Percentiles rank a stretch among this genome's conserved stretches.
Conservation (phyloP, 2,113 vertebrate genomes). For the Brachypodius melanocephalos region DNA sequence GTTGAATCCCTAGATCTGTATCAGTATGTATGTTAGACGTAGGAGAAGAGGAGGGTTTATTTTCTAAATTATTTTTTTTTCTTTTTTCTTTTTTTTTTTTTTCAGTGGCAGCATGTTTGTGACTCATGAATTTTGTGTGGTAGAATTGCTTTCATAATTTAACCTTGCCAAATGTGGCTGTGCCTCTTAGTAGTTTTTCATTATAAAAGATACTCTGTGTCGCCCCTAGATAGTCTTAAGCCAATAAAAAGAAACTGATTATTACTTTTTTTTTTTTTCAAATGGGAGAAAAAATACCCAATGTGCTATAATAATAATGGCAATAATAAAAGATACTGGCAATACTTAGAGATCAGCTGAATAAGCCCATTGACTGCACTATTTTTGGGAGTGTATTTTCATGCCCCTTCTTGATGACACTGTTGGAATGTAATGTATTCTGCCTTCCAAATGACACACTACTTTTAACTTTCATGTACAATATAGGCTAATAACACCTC, state of each 20-base stretch:
- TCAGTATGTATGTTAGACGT: background rate
- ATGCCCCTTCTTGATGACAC: background rate
- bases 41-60: background rate
- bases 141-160: conserved; percentile 57
- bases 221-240: background rate
- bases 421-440: background rate
- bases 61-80: background rate
- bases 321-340: conserved; percentile 47
- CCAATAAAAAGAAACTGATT: conserved; percentile 49
- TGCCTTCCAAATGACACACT: background rate
- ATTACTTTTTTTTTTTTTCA: conserved; percentile 22
- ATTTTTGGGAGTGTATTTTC: background rate
- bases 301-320: conserved; percentile 19
- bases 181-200: background rate
- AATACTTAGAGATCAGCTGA: background rate
- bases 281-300: conserved; percentile 17
- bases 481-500: background rate
- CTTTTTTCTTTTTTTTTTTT: background rate
- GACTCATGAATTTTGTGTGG: conserved; percentile 27
- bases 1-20: background rate
- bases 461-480: background rate
- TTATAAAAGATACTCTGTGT: conserved; percentile 38
- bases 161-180: conserved; percentile 6
- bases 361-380: background rate
- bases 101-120: background rate